A percentile compares a stretch with the other conserved stretches of the same genome.
Evolutionary conservation across 2,888 invertebrate genomes (phyloP).

Genomic region (Dichetophora obliterata): DNA sequence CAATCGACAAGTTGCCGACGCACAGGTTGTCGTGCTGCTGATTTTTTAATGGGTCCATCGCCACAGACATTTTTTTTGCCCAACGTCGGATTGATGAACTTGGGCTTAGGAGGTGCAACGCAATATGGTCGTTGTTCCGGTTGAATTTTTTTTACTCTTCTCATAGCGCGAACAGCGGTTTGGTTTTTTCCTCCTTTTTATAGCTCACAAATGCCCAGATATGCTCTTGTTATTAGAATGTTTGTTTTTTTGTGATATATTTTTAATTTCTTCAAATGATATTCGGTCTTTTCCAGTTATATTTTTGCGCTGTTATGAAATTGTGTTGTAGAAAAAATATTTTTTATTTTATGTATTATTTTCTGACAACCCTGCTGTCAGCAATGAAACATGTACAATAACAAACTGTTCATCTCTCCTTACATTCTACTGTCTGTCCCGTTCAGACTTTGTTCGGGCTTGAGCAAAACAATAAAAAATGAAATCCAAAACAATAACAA

Average conservation of each 20-base stretch:
- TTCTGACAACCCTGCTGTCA: slow-evolving; percentile 34
- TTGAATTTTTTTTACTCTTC: slow-evolving; percentile 49
- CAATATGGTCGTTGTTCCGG: slow-evolving; percentile 62
- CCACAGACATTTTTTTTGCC: slow-evolving; percentile 17
- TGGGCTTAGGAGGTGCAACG: slow-evolving; percentile 47
- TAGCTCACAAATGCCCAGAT: background rate
- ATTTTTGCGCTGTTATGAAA: slow-evolving; percentile 41
- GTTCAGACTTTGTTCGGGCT: no score
- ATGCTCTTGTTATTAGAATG: background rate
- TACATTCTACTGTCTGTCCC: background rate
- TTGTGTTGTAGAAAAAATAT: slow-evolving; percentile 35
- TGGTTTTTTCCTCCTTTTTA: background rate
- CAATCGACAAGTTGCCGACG: slow-evolving; percentile 60
- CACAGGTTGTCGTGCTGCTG: slow-evolving; percentile 17
- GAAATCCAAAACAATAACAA: no score
- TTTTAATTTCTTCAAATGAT: slow-evolving; percentile 24
- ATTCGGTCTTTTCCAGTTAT: slow-evolving; percentile 30
- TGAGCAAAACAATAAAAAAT: no score
- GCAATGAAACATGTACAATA: background rate
- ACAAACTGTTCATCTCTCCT: background rate
- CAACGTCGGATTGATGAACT: slow-evolving; percentile 11
- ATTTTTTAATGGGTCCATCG: slow-evolving; percentile 32
- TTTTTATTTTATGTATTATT: slow-evolving; percentile 36
- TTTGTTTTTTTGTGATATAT: background rate
- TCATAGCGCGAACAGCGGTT: slow-evolving; percentile 35